Evolutionary conservation across 2,888 invertebrate genomes (phyloP).

Genomic region (Cantharis flavilabris): DNA sequence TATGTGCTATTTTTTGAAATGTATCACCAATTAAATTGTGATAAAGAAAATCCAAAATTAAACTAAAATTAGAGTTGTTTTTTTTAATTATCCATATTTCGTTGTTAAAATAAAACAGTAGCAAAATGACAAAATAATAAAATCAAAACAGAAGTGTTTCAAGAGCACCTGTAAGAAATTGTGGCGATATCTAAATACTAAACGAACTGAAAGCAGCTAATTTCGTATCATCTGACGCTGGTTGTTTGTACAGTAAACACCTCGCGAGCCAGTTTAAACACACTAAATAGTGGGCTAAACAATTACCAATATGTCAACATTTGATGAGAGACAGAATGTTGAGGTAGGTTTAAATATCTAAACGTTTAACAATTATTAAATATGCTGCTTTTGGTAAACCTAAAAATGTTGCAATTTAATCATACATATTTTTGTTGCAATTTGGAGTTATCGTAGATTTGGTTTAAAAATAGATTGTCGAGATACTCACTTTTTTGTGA

Average conservation of each 20-base stretch:
- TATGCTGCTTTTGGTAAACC: neutral
- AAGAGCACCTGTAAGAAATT: conserved; percentile 31
- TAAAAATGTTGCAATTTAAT: neutral
- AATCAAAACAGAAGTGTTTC: neutral
- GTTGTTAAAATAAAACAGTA: neutral
- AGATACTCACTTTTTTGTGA: neutral
- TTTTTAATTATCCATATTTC: neutral
- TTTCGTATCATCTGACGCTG: conserved; percentile 48
- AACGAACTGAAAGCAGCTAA: conserved; percentile 40
- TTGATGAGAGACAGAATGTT: conserved; percentile 33
- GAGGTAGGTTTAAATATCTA: conserved; percentile 31
- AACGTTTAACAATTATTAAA: neutral
- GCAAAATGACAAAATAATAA: neutral
- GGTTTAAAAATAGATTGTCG: neutral
- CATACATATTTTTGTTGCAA: neutral
- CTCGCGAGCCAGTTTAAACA: conserved; percentile 53
- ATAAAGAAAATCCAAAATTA: neutral
- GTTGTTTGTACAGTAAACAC: conserved; percentile 53
- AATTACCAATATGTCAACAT: conserved; percentile 38
- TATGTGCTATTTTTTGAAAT: too few species aligned
- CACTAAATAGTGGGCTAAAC: conserved; percentile 44
- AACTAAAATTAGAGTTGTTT: neutral
- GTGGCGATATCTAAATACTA: conserved; percentile 35
- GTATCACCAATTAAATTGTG: neutral
- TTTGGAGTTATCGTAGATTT: neutral